A percentile compares a stretch with the other conserved stretches of the same genome.
Conservation (phyloP, 2,888 invertebrate genomes). For the Cancer borealis region DNA sequence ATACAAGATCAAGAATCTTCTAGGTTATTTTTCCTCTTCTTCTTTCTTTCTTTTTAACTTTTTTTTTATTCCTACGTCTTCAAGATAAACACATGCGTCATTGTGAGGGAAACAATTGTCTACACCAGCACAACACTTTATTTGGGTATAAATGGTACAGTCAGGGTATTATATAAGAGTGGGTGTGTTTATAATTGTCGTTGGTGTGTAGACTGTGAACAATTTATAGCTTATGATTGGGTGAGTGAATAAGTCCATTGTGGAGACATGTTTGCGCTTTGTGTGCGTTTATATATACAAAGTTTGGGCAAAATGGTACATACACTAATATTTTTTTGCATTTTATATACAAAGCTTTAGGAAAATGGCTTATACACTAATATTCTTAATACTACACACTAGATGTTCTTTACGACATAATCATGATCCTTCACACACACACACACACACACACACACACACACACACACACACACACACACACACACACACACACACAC, state of each 20-base stretch:
- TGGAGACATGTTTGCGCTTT: neutral
- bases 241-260: neutral
- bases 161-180: no score
- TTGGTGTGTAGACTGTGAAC: neutral
- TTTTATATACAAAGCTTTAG: neutral
- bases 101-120: no score
- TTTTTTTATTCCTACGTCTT: no score
- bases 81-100: no score
- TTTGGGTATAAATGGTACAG: no score
- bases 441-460: slow-evolving; percentile 36
- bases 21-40: no score
- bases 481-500: neutral
- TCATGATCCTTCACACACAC: neutral
- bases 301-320: neutral
- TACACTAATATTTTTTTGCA: neutral
- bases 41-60: no score
- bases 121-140: no score
- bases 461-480: slow-evolving; percentile 43
- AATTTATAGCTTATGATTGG: neutral
- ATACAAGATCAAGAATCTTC: no score
- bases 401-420: neutral
- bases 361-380: neutral
- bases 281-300: neutral
- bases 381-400: neutral
- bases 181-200: neutral